Base-by-base conservation (phyloP, 2,888 invertebrate species). In the Ichneumon xanthorius region DNA sequence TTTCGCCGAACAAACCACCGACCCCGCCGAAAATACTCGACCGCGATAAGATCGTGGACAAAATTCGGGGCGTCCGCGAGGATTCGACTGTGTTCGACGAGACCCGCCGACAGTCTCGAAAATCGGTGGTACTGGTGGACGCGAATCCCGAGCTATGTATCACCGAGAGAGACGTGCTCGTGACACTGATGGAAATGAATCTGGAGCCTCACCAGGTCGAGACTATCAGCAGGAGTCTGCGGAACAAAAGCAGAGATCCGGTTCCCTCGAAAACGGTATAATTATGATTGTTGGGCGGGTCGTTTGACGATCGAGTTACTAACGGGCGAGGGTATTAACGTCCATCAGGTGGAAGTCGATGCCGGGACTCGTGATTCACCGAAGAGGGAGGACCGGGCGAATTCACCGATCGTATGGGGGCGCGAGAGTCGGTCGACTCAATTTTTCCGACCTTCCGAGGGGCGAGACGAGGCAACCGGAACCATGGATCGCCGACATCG, bases 131-230 rank as follows among this genome's bases (percentile, higher is more conserved):
- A 0, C 83, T 92, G 9, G 86, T 92, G 7, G 92, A 93, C n/a
- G 88, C 91, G 4, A 92, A 92, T 88, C 91, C 92, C 0, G 92
- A 93, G 63, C 84, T 93, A 48, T 76, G 90, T 9, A 75, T 93
- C 48, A 91, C 91, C 0, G 91, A 92, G 70, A 84, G 88, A 26
- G 93, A 93, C 79, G 87, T 93, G 22, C 88, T 93, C n/a, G 85
- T 88, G 2, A 92, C 92, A 14, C 86, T 93, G 48, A 85, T 91
- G 84, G 93, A 93, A 82, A 91, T 90, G 71, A 87, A 92, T 68
- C 89, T 93, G 45, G 86, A 90, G 50, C 92, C 92, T 4, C 73
- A 88, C n/a, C 89, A 90, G 86, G 91, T 91, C 45, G 87, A 90
- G 71, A 82, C 88, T 14, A 92, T 93, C 79, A 92, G 90, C 80